Percentiles rank a stretch among this genome's conserved stretches.
Evolutionary conservation across 2,797 vertebrate species (phyloP).

Genomic region (Myiothlypis chrysogaster): DNA sequence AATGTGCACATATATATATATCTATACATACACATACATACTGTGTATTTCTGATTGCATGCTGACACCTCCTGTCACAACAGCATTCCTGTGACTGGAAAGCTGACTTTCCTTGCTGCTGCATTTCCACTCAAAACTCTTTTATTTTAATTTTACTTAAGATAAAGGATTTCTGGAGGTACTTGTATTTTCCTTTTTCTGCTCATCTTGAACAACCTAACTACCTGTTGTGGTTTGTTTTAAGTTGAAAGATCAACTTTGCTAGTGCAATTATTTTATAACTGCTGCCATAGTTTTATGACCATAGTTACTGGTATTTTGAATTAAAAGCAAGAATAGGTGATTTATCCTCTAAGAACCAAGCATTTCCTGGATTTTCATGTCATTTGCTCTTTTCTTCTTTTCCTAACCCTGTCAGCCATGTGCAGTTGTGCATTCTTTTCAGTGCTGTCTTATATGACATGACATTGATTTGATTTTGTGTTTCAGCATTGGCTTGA

Average conservation of each 20-base stretch:
- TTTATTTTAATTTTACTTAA: not conserved
- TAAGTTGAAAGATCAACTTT: not conserved
- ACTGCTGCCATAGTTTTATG: not conserved
- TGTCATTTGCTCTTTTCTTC: fast-evolving
- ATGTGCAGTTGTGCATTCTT: not conserved
- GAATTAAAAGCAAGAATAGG: not conserved
- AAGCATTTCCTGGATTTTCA: not conserved
- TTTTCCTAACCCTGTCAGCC: not conserved
- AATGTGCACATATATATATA: fast-evolving
- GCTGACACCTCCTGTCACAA: not conserved
- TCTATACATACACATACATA: fast-evolving
- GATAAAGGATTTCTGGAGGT: not conserved
- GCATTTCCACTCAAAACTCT: not conserved
- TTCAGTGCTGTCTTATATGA: not conserved
- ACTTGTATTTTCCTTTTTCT: not conserved
- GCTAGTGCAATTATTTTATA: not conserved
- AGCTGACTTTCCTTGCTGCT: not conserved
- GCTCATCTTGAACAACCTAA: not conserved
- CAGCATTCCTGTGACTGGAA: not conserved
- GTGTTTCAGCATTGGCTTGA: not conserved
- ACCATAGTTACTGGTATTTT: not conserved
- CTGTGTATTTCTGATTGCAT: not conserved
- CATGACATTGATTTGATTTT: not conserved
- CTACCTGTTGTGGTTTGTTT: not conserved
- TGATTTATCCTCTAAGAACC: not conserved